A percentile compares a stretch with the other conserved stretches of the same genome.
Evolutionary conservation across 2,113 vertebrate genomes (phyloP).

Genomic region (Hippocampus abdominalis): DNA sequence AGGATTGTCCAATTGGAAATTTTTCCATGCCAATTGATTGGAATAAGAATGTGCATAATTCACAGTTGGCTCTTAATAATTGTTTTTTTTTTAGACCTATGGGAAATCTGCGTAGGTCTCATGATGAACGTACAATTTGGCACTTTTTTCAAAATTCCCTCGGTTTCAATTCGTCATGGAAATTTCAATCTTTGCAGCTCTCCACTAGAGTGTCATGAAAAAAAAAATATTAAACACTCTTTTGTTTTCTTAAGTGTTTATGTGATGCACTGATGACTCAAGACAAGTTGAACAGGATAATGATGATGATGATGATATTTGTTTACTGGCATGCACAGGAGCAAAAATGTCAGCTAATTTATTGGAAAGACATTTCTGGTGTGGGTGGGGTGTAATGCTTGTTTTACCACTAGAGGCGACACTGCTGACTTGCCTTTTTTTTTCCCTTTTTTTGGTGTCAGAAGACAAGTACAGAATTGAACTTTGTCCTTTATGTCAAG

Average conservation of each 20-base stretch:
- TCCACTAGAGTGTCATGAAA: not conserved
- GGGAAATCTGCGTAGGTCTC: too few relatives aligned
- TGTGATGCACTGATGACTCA: not conserved
- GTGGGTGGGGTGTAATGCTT: not conserved
- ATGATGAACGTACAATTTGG: too few relatives aligned
- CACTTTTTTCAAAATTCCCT: too few relatives aligned
- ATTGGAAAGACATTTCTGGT: not conserved
- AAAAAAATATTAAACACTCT: not conserved
- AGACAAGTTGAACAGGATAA: not conserved
- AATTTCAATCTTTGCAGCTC: not conserved
- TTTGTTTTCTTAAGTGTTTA: not conserved
- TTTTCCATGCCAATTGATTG: not conserved
- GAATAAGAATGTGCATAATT: too few relatives aligned
- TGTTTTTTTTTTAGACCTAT: too few relatives aligned
- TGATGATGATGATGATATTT: not conserved
- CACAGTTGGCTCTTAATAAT: too few relatives aligned
- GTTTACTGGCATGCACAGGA: not conserved
- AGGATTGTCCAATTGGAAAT: not conserved
- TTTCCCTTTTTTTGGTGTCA: not conserved
- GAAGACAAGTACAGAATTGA: not conserved
- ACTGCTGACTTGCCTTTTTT: not conserved
- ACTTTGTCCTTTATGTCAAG: not conserved
- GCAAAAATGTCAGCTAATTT: not conserved
- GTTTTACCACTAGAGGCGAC: not conserved
- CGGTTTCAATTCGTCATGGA: too few relatives aligned